Conservation (phyloP, 23 tunicate genomes). For the Clavelina lepadiformis region DNA sequence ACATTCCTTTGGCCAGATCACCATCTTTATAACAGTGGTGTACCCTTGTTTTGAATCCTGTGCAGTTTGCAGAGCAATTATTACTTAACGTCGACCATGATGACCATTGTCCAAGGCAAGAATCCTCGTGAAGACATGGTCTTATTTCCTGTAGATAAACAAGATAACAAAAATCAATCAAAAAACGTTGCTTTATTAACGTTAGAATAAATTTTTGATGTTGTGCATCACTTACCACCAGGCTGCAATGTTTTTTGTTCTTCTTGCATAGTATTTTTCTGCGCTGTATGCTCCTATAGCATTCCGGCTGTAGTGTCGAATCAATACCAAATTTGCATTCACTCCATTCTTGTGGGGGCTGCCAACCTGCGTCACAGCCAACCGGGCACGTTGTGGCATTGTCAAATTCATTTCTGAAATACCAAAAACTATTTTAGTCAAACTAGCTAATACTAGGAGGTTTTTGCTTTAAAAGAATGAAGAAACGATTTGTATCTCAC, state of each 20-base stretch:
- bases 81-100: neutral
- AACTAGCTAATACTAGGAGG: no score
- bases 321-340: neutral
- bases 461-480: no score
- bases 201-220: no score
- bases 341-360: slow-evolving; percentile 1
- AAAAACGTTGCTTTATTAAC: no score
- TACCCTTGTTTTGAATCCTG: slow-evolving; percentile 2
- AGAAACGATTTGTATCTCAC: no score
- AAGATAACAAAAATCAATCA: neutral
- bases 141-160: slow-evolving; percentile 10
- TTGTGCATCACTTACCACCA: no score
- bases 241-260: no score
- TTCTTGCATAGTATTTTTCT: no score
- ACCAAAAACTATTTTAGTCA: no score
- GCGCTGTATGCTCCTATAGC: slow-evolving; percentile 13
- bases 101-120: slow-evolving; percentile 30
- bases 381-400: no score
- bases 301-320: slow-evolving; percentile 2
- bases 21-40: slow-evolving; percentile 14
- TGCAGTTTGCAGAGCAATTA: slow-evolving; percentile 3
- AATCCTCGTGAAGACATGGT: slow-evolving; percentile 5
- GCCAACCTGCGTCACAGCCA: slow-evolving; percentile 5
- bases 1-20: slow-evolving; percentile 1
- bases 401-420: no score